Evolutionary conservation across 2,113 vertebrate genomes (phyloP).

Genomic region (Microtus oregoni): DNA sequence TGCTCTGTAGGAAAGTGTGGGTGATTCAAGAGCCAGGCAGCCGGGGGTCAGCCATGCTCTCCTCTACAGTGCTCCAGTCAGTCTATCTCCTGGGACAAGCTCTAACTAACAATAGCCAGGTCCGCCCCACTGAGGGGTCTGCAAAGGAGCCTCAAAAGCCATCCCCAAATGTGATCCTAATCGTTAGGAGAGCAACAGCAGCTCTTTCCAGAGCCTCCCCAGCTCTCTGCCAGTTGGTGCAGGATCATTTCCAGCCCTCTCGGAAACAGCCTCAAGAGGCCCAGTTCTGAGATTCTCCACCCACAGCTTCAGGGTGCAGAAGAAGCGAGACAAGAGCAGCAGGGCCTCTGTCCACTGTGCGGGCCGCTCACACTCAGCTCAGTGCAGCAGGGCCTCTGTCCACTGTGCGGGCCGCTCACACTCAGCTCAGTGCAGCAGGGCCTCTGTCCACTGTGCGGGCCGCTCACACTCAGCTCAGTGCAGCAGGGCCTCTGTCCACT

Average conservation of each 20-base stretch:
- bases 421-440: no score
- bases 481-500: not conserved
- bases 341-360: not conserved
- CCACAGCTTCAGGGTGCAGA: not conserved
- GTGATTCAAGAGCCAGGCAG: not conserved
- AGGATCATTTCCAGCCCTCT: not conserved
- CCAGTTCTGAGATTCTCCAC: not conserved
- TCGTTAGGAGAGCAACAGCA: no score
- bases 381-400: not conserved
- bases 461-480: no score
- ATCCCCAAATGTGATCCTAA: not conserved
- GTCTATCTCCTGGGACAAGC: not conserved
- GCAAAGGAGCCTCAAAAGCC: not conserved
- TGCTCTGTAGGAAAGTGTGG: not conserved
- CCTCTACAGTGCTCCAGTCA: not conserved
- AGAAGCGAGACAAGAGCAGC: not conserved
- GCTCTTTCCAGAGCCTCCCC: not conserved
- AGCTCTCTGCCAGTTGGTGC: not conserved
- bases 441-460: not conserved
- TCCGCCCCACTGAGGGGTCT: not conserved
- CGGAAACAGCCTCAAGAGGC: not conserved
- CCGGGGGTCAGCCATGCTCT: rapidly evolving
- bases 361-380: no score
- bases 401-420: not conserved
- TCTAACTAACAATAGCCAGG: not conserved